A percentile compares a stretch with the other conserved stretches of the same genome.
These are phyloP conservation scores for Phasia obesa DNA, from an alignment of 2,888 invertebrate genomes.

Conservation along the genomic window DNA sequence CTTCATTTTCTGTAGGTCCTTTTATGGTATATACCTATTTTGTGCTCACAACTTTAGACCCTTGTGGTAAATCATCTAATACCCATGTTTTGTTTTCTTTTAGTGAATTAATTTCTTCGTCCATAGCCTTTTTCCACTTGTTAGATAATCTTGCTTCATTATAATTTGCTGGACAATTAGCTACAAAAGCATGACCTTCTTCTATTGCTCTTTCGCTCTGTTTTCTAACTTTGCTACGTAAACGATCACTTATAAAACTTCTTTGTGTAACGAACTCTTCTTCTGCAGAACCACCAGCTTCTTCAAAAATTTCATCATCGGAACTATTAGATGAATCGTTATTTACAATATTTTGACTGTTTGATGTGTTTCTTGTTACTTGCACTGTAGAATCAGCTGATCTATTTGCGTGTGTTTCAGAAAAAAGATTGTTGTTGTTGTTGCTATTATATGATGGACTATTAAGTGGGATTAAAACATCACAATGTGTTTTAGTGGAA, in stretches of 20 bases:
- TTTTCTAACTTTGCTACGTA: constrained; percentile 31
- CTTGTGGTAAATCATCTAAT: constrained; percentile 33
- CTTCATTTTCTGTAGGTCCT: constrained; percentile 32
- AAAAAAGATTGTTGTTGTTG: constrained; percentile 4
- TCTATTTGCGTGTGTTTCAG: constrained; percentile 10
- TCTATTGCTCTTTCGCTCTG: constrained; percentile 24
- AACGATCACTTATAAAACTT: constrained; percentile 46
- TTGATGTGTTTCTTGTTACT: not conserved
- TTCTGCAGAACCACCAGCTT: constrained; percentile 21
- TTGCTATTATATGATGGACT: not conserved
- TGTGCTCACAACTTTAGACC: constrained; percentile 22
- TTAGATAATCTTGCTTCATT: constrained; percentile 35
- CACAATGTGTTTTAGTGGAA: constrained; percentile 15
- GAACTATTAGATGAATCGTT: constrained; percentile 13
- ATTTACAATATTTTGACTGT: constrained; percentile 15
- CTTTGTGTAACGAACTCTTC: constrained; percentile 4
- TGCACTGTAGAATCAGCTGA: constrained; percentile 11
- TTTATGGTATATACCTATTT: constrained; percentile 46
- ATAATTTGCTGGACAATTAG: constrained; percentile 40
- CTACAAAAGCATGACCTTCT: constrained; percentile 45
- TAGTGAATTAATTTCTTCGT: constrained; percentile 56
- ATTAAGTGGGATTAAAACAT: constrained; percentile 16
- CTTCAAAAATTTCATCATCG: constrained; percentile 35
- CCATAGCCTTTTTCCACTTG: constrained; percentile 65
- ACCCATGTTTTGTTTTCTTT: constrained; percentile 50